Evolutionary conservation across 2,888 invertebrate genomes (phyloP).

Genomic region (Rugalucina vietnamica): DNA sequence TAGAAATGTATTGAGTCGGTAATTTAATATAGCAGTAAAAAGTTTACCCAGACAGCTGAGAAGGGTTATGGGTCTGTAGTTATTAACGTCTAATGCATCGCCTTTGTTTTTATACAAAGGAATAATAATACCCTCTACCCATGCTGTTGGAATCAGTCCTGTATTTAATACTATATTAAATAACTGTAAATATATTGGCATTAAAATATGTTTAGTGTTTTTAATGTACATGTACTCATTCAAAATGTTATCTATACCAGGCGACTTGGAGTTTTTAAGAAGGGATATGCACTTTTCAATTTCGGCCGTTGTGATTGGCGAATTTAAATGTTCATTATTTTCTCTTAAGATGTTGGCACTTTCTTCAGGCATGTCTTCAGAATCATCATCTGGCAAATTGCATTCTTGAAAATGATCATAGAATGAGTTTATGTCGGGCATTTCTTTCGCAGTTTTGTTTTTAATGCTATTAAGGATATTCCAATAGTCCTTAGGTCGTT

Average conservation of each 20-base stretch:
- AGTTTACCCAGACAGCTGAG: conserved; percentile 11
- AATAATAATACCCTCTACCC: not conserved
- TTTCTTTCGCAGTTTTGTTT: not conserved
- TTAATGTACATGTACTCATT: conserved; percentile 10
- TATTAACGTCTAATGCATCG: not conserved
- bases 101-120: conserved; percentile 14
- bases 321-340: not conserved
- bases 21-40: conserved; percentile 1
- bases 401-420: not conserved
- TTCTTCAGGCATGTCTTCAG: not conserved
- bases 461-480: not conserved
- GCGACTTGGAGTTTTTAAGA: not conserved
- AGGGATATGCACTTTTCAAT: not conserved
- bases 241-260: not conserved
- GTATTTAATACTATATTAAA: not conserved
- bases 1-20: not conserved
- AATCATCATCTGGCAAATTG: not conserved
- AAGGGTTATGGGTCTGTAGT: not conserved
- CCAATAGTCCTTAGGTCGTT: not conserved
- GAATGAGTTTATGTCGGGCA: not conserved
- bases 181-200: not conserved
- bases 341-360: not conserved
- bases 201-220: not conserved
- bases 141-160: not conserved
- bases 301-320: not conserved